Evolutionary conservation across 1,140 invertebrate genomes (phyloP), one percentile per base, ranked within the genome.

Genomic region (Drosophila burlai): DNA sequence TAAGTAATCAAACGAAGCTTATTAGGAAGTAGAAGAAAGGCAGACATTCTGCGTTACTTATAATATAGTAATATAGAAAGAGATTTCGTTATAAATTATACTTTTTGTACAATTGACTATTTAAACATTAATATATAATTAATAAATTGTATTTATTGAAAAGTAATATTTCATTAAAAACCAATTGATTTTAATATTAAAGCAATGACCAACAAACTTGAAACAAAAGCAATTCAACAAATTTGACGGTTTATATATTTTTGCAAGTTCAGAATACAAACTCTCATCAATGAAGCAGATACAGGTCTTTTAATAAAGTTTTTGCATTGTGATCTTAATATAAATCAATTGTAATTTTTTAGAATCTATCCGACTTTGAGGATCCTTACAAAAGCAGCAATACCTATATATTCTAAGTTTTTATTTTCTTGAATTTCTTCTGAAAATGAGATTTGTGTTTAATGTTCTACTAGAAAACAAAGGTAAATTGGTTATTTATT

Each of bases 361-460:
- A 92, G 92, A 83, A 91, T 77, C 78, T 91, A 58, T 92, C 91
- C 76, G 91, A 93, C 85, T 93, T 92, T 93, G 90, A 92, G 92
- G 92, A 92, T 93, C 87, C 93, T 84, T 93, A 91, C 83, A 93
- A 92, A 92, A 82, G 92, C 83, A 95, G 95, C 94, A 95, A 95
- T 95, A 95, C 95, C 72, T 95, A 95, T 94, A 95, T 95, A 94
- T 95, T 93, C 93, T 95, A 94, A 94, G 81, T 81, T 81, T 66
- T 77, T 72, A 68, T 80, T 76, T 84, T 74, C 68, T 55, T 84
- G 71, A 74, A 66, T 90, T 81, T 81, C 61, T 57, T 77, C 76
- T 83, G 73, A 86, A 67, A 52, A 46, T 54, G 50, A 80, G 50
- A 72, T 66, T 71, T 73, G 76, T 84, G 78, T 81, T 72, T 62